These are phyloP conservation scores for Meandrusa payeni DNA, from an alignment of 2,888 invertebrate species.

Conservation along the genomic window DNA sequence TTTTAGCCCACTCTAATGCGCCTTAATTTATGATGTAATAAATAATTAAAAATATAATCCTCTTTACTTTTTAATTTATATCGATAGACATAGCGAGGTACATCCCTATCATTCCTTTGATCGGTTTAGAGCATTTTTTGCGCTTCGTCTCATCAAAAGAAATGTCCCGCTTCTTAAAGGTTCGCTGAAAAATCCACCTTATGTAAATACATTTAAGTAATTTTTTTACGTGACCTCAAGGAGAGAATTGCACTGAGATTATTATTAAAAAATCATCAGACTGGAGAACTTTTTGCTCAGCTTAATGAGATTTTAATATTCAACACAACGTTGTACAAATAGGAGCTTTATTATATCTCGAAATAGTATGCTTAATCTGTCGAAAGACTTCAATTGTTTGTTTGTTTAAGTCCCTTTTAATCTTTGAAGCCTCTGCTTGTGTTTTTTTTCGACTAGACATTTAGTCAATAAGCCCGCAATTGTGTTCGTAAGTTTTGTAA, in stretches of 20 bases:
- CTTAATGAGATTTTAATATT: conserved; percentile 39
- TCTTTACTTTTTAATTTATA: background rate
- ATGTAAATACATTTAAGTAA: background rate
- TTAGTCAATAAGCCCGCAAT: background rate
- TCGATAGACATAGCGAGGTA: background rate
- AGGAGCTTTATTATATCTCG: conserved; percentile 14
- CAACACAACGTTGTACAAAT: conserved; percentile 21
- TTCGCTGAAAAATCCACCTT: conserved; percentile 11
- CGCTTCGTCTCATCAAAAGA: conserved; percentile 29
- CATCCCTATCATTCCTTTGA: conserved; percentile 32
- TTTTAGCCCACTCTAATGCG: too few relatives aligned
- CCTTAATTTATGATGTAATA: too few relatives aligned
- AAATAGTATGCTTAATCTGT: conserved; percentile 21
- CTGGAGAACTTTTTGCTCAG: conserved; percentile 5
- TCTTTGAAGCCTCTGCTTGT: background rate
- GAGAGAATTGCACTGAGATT: conserved; percentile 11
- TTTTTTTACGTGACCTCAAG: background rate
- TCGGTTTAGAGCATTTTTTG: conserved; percentile 32
- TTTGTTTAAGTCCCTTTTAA: background rate
- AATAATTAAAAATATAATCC: too few relatives aligned
- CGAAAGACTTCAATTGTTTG: background rate
- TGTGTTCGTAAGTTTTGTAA: too few relatives aligned
- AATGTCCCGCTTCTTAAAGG: conserved; percentile 21
- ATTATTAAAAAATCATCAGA: conserved; percentile 24
- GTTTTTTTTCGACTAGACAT: background rate